These are phyloP conservation scores for Antechinus stuartii DNA, from an alignment of 2,113 vertebrate genomes.

Conservation along the genomic window DNA sequence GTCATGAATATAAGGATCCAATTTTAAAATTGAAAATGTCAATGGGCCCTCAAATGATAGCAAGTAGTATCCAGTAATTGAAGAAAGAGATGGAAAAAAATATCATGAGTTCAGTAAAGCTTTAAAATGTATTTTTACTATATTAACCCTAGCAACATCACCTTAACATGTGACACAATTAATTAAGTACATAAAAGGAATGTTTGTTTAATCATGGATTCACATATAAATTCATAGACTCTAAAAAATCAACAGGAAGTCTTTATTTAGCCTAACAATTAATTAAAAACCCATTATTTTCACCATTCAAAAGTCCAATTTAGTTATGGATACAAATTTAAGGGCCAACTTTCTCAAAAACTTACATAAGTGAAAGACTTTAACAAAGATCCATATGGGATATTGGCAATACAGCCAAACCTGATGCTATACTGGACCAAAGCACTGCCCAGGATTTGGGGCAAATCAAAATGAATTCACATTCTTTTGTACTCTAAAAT, in stretches of 20 bases:
- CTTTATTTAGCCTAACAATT: not conserved
- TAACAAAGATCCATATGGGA: not conserved
- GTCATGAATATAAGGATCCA: not conserved
- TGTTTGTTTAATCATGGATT: not conserved
- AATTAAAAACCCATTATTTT: not conserved
- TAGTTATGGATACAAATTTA: not conserved
- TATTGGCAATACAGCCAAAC: not conserved
- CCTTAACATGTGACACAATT: not conserved
- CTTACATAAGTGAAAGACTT: not conserved
- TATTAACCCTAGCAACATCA: not conserved
- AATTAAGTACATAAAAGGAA: not conserved
- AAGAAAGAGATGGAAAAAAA: not conserved
- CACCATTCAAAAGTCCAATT: not conserved
- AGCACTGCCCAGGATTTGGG: not conserved
- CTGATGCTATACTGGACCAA: not conserved
- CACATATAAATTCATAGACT: not conserved
- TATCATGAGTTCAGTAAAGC: not conserved
- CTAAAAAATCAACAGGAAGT: not conserved
- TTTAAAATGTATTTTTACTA: not conserved
- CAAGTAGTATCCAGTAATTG: not conserved
- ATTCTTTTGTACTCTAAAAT: not conserved
- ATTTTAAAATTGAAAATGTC: not conserved
- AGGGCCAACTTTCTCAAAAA: not conserved
- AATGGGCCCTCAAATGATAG: not conserved
- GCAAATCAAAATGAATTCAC: not conserved